Evolutionary conservation across 2,888 invertebrate species (phyloP), one percentile per base, ranked within the genome.

Genomic region (Cosmia pyralina): DNA sequence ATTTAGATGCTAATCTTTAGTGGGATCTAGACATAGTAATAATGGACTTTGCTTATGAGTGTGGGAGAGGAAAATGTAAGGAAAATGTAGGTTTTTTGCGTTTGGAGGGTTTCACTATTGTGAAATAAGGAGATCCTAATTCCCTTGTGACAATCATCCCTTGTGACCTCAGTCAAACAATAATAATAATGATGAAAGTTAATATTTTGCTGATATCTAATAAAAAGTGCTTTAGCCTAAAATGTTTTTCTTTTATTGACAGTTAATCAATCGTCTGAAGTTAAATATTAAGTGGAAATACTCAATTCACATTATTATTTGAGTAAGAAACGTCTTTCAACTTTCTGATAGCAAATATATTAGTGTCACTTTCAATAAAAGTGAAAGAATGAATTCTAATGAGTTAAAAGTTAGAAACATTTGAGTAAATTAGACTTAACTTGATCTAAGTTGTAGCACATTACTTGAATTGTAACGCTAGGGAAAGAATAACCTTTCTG

Each of bases 1-100:
- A 69, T 44, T 71, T 67, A 70, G 82, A 81, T 85, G 62, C 15
- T 53, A 44, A 79, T 83, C 82, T 77, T 63, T 48, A 66, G 66
- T 52, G 73, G 57, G 48, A 76, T 55, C 73, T 77, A 69, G 55
- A 64, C 28, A 55, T 70, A 55, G 34, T 63, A 62, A 60, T 58
- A 64, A 65, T 52, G 63, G 38, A 52, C 46, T 74, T 64, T 28
- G 28, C 28, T 55, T 44, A 65, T 38, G 38, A 55, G 59, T 41
- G 59, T 69, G 60, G 50, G 38, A 48, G 55, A 80, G 22, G 22
- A 63, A 57, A 69, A 60, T 53, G 41, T 48, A 19, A 41, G 11
- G 17, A 48, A 48, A 77, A 28, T 41, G 17, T 17, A 28, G 66
- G 15, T 69, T n/a, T 28, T 72, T 62, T 48, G 38, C 44, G 38